These are phyloP conservation scores for Osmoderma eremita DNA, from an alignment of 2,888 invertebrate genomes.

Conservation along the genomic window DNA sequence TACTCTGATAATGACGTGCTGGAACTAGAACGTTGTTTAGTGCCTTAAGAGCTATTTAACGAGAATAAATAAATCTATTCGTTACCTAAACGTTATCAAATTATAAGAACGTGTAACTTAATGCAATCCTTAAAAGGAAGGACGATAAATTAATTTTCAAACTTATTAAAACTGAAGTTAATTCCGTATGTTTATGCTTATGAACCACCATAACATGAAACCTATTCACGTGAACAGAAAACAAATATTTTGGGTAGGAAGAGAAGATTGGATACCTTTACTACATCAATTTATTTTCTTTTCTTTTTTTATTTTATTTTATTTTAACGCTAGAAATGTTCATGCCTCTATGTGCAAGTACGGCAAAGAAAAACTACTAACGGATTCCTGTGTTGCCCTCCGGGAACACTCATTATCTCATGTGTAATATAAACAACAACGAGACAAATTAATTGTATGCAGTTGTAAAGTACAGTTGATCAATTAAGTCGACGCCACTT, in stretches of 20 bases:
- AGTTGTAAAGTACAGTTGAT: constrained; percentile 4
- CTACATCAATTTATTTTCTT: background rate
- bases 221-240: no score
- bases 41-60: constrained; percentile 19
- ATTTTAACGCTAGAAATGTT: no score
- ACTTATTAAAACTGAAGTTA: no score
- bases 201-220: no score
- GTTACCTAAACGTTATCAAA: constrained; percentile 7
- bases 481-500: constrained; percentile 24
- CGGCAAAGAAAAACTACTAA: background rate
- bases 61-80: constrained; percentile 17
- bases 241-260: no score
- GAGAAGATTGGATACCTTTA: no score
- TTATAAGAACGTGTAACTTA: no score
- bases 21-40: constrained; percentile 1
- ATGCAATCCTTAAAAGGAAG: no score
- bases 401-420: background rate
- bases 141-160: no score
- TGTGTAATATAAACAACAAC: constrained; percentile 10
- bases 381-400: constrained; percentile 1
- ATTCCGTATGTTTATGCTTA: no score
- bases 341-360: no score
- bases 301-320: background rate
- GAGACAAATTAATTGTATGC: constrained; percentile 5
- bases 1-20: constrained; percentile 18